Evolutionary conservation across 2,888 invertebrate species (phyloP).

Genomic region (Portevinia maculata): DNA sequence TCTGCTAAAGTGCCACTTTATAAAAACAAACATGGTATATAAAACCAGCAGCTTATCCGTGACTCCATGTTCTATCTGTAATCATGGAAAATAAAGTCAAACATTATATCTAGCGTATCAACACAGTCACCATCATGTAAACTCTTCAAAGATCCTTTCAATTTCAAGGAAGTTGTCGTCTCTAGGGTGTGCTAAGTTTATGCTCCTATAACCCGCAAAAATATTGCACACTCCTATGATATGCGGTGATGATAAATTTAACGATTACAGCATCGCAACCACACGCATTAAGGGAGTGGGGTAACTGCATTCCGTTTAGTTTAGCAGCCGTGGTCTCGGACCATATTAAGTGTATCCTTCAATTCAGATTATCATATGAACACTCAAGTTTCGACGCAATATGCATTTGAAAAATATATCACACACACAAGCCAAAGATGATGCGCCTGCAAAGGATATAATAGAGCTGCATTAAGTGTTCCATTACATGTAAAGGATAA

Average conservation of each 20-base stretch:
- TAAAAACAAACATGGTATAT: constrained; percentile 47
- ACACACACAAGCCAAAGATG: constrained; percentile 12
- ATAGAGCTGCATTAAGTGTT: constrained; percentile 18
- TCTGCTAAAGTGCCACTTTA: constrained; percentile 59
- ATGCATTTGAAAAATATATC: constrained; percentile 22
- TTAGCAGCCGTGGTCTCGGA: not conserved
- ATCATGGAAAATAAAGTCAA: constrained; percentile 54
- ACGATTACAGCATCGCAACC: constrained; percentile 50
- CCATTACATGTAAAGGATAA: constrained; percentile 20
- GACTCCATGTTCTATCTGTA: constrained; percentile 61
- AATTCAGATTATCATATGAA: constrained; percentile 53
- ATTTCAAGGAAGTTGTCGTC: constrained; percentile 66
- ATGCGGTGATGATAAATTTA: constrained; percentile 46
- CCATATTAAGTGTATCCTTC: constrained; percentile 52
- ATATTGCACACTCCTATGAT: constrained; percentile 28
- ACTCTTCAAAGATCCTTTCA: constrained; percentile 54
- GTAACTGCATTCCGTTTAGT: constrained; percentile 33
- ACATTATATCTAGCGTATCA: constrained; percentile 43
- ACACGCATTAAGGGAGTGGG: constrained; percentile 32
- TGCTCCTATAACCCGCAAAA: constrained; percentile 31
- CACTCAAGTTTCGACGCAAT: constrained; percentile 36
- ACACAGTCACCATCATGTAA: constrained; percentile 34
- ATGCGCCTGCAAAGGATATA: constrained; percentile 50
- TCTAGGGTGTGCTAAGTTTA: constrained; percentile 52
- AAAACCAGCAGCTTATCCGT: constrained; percentile 21